These are phyloP conservation scores for Eulemur macaco DNA, from an alignment of 2,113 vertebrate species.

Conservation along the genomic window DNA sequence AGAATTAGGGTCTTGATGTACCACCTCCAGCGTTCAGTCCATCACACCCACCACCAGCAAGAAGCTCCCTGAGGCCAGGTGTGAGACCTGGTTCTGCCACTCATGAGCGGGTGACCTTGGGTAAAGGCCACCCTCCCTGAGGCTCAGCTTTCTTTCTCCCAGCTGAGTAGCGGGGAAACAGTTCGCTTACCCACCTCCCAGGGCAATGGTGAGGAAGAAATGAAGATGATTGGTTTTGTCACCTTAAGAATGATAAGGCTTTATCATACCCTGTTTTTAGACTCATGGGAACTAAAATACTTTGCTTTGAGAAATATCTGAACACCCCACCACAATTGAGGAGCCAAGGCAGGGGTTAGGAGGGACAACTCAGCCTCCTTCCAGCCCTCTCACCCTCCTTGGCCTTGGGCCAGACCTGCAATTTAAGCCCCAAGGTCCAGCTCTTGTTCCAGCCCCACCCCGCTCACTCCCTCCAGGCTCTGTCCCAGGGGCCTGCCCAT, in stretches of 20 bases:
- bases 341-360: not conserved
- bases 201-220: not conserved
- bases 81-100: not conserved
- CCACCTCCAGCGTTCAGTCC: not conserved
- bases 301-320: conserved; percentile 8
- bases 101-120: no score
- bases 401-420: not conserved
- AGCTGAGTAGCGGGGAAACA: not conserved
- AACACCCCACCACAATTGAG: not conserved
- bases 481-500: not conserved
- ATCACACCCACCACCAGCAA: not conserved
- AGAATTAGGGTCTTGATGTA: not conserved
- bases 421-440: not conserved
- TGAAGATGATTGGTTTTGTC: not conserved
- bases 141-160: not conserved
- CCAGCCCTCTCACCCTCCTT: not conserved
- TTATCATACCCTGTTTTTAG: not conserved
- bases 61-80: not conserved
- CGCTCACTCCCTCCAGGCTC: not conserved
- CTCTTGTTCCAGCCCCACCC: not conserved
- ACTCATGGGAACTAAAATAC: not conserved
- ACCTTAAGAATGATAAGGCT: not conserved
- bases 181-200: not conserved
- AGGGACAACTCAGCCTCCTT: not conserved
- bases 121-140: not conserved